phyloP scores from a whole-genome alignment of 1,140 invertebrate species.

The Atta texana region DNA sequence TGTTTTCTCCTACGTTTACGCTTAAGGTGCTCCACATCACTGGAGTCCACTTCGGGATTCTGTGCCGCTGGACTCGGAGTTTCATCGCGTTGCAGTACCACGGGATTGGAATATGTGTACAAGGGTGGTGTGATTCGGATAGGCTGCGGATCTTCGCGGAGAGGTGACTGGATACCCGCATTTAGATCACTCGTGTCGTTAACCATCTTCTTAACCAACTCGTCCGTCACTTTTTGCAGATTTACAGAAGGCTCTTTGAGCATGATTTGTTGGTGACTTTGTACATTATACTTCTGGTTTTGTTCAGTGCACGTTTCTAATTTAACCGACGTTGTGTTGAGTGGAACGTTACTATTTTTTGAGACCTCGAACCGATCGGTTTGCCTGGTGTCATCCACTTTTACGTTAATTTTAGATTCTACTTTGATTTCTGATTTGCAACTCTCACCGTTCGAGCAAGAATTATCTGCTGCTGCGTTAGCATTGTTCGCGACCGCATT shows the following conservation, averaged over 20 bases:
- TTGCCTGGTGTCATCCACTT: slow-evolving; percentile 84
- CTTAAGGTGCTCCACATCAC: slow-evolving; percentile 81
- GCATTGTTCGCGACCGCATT: slow-evolving; percentile 61
- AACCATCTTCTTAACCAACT: slow-evolving; percentile 81
- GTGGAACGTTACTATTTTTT: slow-evolving; percentile 64
- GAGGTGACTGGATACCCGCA: slow-evolving; percentile 83
- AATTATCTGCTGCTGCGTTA: slow-evolving; percentile 56
- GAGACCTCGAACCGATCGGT: slow-evolving; percentile 64
- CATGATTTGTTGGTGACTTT: slow-evolving; percentile 76
- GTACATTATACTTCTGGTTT: slow-evolving; percentile 83
- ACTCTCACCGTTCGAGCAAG: slow-evolving; percentile 70
- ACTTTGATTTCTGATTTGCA: slow-evolving; percentile 74
- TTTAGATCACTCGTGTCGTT: slow-evolving; percentile 79
- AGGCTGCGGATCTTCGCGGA: slow-evolving; percentile 89
- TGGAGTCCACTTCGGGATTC: slow-evolving; percentile 81
- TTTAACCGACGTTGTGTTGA: slow-evolving; percentile 65
- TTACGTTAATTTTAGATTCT: slow-evolving; percentile 77
- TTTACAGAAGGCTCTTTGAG: slow-evolving; percentile 78
- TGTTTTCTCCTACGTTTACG: slow-evolving; percentile 85
- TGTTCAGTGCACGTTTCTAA: slow-evolving; percentile 77
- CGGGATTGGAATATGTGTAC: slow-evolving; percentile 92
- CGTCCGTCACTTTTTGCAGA: slow-evolving; percentile 79
- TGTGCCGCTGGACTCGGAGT: slow-evolving; percentile 86
- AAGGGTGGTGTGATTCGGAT: slow-evolving; percentile 90
- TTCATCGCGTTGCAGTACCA: slow-evolving; percentile 86